Evolutionary conservation across 2,888 invertebrate species (phyloP).

Genomic region (Anthophora plumipes): DNA sequence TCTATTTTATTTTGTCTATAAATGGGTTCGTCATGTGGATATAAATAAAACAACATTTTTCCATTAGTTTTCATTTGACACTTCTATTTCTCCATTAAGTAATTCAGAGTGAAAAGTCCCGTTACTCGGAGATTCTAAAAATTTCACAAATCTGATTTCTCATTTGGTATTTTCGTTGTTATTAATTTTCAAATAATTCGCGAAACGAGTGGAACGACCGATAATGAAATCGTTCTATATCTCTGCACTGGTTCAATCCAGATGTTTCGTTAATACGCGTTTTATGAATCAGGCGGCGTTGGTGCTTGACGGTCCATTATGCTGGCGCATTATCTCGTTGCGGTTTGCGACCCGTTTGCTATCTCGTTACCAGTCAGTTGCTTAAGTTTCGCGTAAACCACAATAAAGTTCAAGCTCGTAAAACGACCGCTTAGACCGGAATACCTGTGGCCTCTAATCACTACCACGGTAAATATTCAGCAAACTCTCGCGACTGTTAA

Average conservation of each 20-base stretch:
- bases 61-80: no score
- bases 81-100: no score
- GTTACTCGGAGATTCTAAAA: no score
- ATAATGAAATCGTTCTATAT: not conserved
- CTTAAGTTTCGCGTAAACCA: conserved; percentile 40
- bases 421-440: conserved; percentile 4
- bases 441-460: conserved; percentile 16
- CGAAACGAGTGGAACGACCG: not conserved
- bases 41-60: no score
- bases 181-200: not conserved
- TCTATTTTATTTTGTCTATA: no score
- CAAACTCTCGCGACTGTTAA: not conserved
- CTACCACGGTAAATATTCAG: conserved; percentile 2
- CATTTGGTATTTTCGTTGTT: not conserved
- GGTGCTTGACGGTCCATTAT: conserved; percentile 22
- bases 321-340: conserved; percentile 37
- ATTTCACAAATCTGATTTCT: not conserved
- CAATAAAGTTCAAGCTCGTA: conserved; percentile 42
- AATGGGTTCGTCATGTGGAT: no score
- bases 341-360: conserved; percentile 17
- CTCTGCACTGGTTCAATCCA: not conserved
- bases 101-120: no score
- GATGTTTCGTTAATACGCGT: conserved; percentile 13
- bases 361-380: conserved; percentile 41
- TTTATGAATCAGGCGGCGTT: conserved; percentile 18